Base-by-base conservation (phyloP, 1,140 invertebrate genomes). In the Eurosta solidaginis region DNA sequence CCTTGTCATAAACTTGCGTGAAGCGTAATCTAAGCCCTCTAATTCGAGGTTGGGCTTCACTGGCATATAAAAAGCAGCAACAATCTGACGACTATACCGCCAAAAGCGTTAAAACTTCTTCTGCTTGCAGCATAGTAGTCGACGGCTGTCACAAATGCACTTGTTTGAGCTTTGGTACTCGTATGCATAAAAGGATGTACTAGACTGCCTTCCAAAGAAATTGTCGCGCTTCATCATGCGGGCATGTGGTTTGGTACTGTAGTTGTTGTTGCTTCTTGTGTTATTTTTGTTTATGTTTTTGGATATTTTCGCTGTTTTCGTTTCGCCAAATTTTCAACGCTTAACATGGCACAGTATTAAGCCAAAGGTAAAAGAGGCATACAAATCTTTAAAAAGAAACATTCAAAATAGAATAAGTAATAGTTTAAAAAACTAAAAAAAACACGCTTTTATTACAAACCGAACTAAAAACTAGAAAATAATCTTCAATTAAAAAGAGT, bases 261-360 rank as follows among this genome's bases (percentile, higher is more conserved):
- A 73, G n/a, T 14, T 68, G 54, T 22, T 40, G 40, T 68, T 63
- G 49, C 33, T 59, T 5, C 29, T 29, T 33, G 17, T 59, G 27
- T 7, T 45, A 20, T 1, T 54, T 20, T 25, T 77, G 42, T n/a
- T 59, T 68, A 17, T 36, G 14, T 7, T 47, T 54, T 33, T 54
- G n/a, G 36, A 52, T 47, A 20, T n/a, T 9, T n/a, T 63, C 6
- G 4, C n/a, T 27, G 3, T 74, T 47, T 25, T 63, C 29, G 25
- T 49, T 45, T 42, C 40, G 73, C 80, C 73, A 80, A 81, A 79
- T 82, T 83, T 85, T 79, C 81, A 82, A 79, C 79, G 82, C 81
- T 81, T 80, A 82, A 83, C 80, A 82, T 82, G 83, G 85, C 83
- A 84, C 83, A 82, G 81, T 84, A 86, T 85, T 84, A 84, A 84